Evolutionary conservation across 2,888 invertebrate species (phyloP).

Genomic region (Oligia fasciuncula): DNA sequence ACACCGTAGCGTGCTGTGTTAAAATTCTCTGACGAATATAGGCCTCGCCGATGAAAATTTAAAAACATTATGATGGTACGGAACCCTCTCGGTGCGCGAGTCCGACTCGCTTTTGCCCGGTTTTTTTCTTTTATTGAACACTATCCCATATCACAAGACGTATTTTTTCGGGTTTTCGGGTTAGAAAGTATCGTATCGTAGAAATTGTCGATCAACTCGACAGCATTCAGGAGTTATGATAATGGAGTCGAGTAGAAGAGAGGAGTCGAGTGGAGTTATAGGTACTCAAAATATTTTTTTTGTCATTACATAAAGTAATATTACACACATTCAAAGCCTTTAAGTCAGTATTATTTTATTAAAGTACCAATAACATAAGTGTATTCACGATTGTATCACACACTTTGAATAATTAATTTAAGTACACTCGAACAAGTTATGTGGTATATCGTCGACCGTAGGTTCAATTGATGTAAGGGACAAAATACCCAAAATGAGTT

Average conservation of each 20-base stretch:
- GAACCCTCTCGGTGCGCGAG: too few relatives aligned
- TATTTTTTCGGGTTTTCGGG: neutral
- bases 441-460: too few relatives aligned
- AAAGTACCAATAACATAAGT: neutral
- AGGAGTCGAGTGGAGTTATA: neutral
- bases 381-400: conserved; percentile 6
- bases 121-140: too few relatives aligned
- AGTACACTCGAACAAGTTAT: conserved; percentile 1
- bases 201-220: neutral
- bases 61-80: too few relatives aligned
- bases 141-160: neutral
- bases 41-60: too few relatives aligned
- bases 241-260: neutral
- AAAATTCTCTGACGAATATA: too few relatives aligned
- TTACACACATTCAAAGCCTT: neutral
- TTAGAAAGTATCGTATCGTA: fast-evolving
- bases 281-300: neutral
- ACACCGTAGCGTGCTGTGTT: too few relatives aligned
- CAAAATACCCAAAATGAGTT: too few relatives aligned
- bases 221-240: neutral
- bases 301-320: neutral
- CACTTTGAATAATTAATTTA: conserved; percentile 8
- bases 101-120: too few relatives aligned
- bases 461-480: too few relatives aligned
- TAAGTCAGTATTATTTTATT: neutral